Conservation (phyloP, 2,888 invertebrate genomes). For the Lordiphosa fenestrarum region DNA sequence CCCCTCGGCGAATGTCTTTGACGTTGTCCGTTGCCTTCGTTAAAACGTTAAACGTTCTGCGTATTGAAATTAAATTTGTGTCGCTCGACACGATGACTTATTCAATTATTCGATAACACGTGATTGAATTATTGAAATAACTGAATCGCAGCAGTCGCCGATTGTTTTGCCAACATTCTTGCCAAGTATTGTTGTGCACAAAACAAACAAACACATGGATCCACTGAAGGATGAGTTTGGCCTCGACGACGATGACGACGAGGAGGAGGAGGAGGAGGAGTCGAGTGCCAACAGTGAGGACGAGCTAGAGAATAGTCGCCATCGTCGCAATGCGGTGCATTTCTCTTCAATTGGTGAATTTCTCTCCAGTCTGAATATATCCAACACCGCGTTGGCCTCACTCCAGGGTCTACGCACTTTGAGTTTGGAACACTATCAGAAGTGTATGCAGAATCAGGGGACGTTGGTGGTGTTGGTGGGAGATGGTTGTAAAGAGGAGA, state of each 20-base stretch:
- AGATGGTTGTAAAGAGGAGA: not conserved
- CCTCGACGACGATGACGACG: not conserved
- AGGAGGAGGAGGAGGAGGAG: not conserved
- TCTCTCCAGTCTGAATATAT: constrained; percentile 30
- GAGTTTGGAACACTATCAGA: constrained; percentile 32
- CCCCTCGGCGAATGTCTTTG: constrained; percentile 58
- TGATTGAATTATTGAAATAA: constrained; percentile 71
- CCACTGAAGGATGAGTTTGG: not conserved
- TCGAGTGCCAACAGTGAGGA: constrained; percentile 1
- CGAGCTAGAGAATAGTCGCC: not conserved
- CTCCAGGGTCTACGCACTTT: constrained; percentile 18
- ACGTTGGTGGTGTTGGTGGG: not conserved
- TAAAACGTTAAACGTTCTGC: constrained; percentile 57
- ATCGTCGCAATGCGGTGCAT: constrained; percentile 33
- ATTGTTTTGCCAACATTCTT: constrained; percentile 1
- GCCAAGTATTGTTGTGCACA: not conserved
- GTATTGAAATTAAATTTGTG: constrained; percentile 73
- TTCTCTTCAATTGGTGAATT: constrained; percentile 32
- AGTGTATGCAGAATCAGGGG: constrained; percentile 5
- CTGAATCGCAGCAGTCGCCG: constrained; percentile 5
- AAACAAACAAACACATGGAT: not conserved
- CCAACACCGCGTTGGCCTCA: constrained; percentile 26
- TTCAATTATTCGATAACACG: constrained; percentile 73
- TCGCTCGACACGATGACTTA: constrained; percentile 72
- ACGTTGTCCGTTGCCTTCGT: constrained; percentile 35